A percentile compares a stretch with the other conserved stretches of the same genome.
Evolutionary conservation across 2,797 vertebrate genomes (phyloP).

Genomic region (Mus minutoides): DNA sequence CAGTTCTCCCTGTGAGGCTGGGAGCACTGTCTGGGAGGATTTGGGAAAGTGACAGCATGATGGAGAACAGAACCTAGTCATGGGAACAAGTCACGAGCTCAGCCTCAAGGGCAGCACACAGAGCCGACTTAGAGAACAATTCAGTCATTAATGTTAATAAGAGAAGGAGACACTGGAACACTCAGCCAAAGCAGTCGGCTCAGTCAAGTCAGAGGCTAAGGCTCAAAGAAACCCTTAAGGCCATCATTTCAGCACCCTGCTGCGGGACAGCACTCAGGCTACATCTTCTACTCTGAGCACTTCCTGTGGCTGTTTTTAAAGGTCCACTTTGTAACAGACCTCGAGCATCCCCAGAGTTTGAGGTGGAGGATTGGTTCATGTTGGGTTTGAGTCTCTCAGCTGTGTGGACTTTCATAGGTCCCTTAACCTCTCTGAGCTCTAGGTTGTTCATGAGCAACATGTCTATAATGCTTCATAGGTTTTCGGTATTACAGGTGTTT

Average conservation of each 20-base stretch:
- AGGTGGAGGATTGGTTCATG: neutral
- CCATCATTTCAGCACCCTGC: neutral
- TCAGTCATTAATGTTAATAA: slow-evolving; percentile 57
- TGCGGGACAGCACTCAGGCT: neutral
- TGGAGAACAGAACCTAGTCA: slow-evolving; percentile 45
- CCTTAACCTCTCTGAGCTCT: slow-evolving; percentile 10
- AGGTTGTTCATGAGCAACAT: slow-evolving; percentile 35
- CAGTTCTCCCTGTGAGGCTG: neutral
- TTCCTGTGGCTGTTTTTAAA: neutral
- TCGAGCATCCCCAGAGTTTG: neutral
- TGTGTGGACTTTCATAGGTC: neutral
- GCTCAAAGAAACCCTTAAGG: neutral
- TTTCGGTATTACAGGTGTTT: neutral
- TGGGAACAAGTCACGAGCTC: slow-evolving; percentile 55
- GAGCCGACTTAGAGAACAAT: neutral
- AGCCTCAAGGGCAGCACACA: slow-evolving; percentile 28
- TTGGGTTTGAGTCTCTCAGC: neutral
- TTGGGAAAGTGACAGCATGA: slow-evolving; percentile 62
- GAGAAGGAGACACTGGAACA: neutral
- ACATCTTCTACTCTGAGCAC: neutral
- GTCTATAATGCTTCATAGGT: too few species aligned
- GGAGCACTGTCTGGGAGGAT: neutral
- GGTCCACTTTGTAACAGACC: neutral
- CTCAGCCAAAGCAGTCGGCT: neutral
- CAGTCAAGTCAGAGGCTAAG: neutral